Evolutionary conservation across 30 jellyfish, hydroid and myxozoan species (phyloP).

Genomic region (Morbakka virulenta): DNA sequence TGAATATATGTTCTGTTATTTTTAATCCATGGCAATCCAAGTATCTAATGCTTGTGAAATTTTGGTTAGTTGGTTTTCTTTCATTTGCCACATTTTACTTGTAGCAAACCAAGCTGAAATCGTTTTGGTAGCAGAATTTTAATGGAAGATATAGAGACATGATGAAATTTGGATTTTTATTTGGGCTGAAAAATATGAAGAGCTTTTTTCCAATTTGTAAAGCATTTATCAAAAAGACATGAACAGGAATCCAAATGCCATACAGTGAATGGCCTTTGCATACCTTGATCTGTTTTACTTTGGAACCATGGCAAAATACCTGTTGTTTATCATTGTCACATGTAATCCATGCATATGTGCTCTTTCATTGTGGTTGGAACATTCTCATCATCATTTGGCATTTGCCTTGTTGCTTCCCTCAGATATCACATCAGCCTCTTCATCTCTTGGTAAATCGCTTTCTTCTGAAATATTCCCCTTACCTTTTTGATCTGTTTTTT

Average conservation of each 20-base stretch:
- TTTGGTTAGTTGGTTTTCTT: not conserved
- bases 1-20: not conserved
- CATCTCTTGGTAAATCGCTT: too few relatives aligned
- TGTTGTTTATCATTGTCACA: not conserved
- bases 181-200: not conserved
- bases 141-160: not conserved
- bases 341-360: not conserved
- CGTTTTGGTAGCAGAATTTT: not conserved
- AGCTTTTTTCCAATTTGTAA: not conserved
- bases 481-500: too few relatives aligned
- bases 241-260: not conserved
- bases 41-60: not conserved
- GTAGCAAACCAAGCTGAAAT: not conserved
- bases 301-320: not conserved
- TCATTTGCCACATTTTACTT: not conserved
- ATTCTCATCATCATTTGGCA: too few relatives aligned
- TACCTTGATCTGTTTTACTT: not conserved
- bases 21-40: not conserved
- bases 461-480: too few relatives aligned
- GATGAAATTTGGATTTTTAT: not conserved
- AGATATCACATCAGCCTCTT: too few relatives aligned
- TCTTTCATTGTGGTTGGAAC: not conserved
- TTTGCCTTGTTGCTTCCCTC: too few relatives aligned
- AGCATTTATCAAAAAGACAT: not conserved
- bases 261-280: not conserved